Evolutionary conservation across 1,140 invertebrate species (phyloP).

Genomic region (Sarcophaga bullata): DNA sequence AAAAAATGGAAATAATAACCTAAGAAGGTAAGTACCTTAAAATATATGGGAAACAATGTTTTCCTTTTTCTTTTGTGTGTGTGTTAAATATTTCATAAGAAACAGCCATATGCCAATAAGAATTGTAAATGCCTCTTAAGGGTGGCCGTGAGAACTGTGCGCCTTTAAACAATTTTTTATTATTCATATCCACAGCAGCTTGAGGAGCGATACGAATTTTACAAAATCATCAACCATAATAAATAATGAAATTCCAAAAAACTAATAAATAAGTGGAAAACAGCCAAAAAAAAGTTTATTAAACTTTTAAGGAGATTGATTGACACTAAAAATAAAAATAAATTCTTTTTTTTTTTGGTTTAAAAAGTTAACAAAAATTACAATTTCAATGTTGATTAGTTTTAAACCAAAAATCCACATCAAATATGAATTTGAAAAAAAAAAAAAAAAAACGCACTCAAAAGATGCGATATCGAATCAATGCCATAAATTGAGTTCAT

Average conservation of each 20-base stretch:
- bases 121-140: slow-evolving; percentile 52
- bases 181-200: slow-evolving; percentile 83
- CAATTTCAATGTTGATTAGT: background rate
- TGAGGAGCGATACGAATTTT: slow-evolving; percentile 72
- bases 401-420: background rate
- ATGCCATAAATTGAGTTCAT: slow-evolving; percentile 16
- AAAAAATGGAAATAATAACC: no score
- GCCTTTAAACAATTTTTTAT: slow-evolving; percentile 36
- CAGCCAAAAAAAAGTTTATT: slow-evolving; percentile 6
- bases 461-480: background rate
- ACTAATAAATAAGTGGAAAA: background rate
- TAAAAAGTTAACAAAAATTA: background rate
- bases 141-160: slow-evolving; percentile 54
- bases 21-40: background rate
- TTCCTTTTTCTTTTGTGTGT: no score
- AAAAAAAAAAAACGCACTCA: no score
- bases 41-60: background rate
- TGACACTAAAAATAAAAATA: background rate
- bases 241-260: slow-evolving; percentile 22
- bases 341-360: no score
- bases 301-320: background rate
- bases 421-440: background rate
- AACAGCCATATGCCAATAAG: background rate
- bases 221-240: slow-evolving; percentile 17
- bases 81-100: background rate